These are phyloP conservation scores for Cossypha polioptera DNA, from an alignment of 2,797 vertebrate species.

Conservation along the genomic window DNA sequence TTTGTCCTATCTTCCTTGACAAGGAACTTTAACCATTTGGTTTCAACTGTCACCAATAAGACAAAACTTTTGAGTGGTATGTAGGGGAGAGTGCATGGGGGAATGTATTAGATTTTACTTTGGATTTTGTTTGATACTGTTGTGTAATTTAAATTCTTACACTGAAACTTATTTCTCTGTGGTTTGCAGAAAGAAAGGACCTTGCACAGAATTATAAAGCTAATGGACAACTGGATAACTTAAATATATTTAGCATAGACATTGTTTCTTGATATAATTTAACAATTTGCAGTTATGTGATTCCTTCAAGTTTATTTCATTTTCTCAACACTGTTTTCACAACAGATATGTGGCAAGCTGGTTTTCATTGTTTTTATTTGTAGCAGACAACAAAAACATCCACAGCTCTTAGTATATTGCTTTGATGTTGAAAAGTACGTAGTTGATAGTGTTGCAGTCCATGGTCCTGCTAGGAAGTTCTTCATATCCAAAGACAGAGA, in stretches of 20 bases:
- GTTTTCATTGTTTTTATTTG: neutral
- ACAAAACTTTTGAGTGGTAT: neutral
- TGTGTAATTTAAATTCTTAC: neutral
- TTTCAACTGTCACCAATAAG: neutral
- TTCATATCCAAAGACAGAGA: neutral
- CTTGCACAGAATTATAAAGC: neutral
- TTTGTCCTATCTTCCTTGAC: neutral
- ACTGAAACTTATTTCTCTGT: neutral
- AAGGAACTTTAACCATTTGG: neutral
- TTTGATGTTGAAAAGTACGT: neutral
- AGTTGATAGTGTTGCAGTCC: neutral
- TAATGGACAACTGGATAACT: neutral
- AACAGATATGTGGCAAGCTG: neutral
- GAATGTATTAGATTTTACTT: neutral
- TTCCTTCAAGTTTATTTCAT: neutral
- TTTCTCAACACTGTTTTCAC: neutral
- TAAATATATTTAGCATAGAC: neutral
- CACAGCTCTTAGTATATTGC: neutral
- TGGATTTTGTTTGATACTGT: neutral
- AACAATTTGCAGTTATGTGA: neutral
- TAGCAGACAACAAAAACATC: neutral
- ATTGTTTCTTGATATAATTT: neutral
- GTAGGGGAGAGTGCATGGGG: fast-evolving
- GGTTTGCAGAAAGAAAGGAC: neutral
- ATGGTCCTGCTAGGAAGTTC: neutral